Evolutionary conservation across 2,888 invertebrate species (phyloP).

Genomic region (Drosophila siamana): DNA sequence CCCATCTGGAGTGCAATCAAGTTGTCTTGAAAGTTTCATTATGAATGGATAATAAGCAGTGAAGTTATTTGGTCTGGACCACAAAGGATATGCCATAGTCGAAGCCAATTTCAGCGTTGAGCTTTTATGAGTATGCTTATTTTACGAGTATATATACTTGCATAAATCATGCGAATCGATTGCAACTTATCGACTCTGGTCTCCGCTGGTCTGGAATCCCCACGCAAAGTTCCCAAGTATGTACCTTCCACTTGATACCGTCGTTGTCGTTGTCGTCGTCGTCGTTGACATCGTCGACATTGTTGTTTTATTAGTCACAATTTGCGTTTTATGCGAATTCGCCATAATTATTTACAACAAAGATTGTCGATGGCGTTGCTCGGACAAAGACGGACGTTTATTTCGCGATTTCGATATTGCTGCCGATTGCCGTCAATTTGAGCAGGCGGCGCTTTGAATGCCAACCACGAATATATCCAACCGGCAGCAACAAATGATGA

Average conservation of each 20-base stretch:
- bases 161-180: constrained; percentile 68
- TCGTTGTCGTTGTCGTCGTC: constrained; percentile 14
- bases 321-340: constrained; percentile 59
- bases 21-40: constrained; percentile 6
- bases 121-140: background rate
- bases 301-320: constrained; percentile 65
- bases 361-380: constrained; percentile 46
- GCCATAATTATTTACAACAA: constrained; percentile 74
- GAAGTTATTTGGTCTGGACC: background rate
- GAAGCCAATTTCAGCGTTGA: background rate
- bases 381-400: constrained; percentile 45
- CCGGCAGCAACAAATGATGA: constrained; percentile 31
- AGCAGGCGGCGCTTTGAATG: constrained; percentile 55
- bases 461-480: constrained; percentile 34
- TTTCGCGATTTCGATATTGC: constrained; percentile 3
- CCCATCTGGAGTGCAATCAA: no score
- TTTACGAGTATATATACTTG: constrained; percentile 13
- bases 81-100: constrained; percentile 3
- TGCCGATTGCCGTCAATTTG: constrained; percentile 39
- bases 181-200: constrained; percentile 56
- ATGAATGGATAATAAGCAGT: background rate
- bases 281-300: constrained; percentile 24
- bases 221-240: constrained; percentile 46
- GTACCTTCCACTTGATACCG: constrained; percentile 39
- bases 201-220: constrained; percentile 53